phyloP scores from a whole-genome alignment of 1,140 invertebrate genomes.

The Bombus superbus region DNA sequence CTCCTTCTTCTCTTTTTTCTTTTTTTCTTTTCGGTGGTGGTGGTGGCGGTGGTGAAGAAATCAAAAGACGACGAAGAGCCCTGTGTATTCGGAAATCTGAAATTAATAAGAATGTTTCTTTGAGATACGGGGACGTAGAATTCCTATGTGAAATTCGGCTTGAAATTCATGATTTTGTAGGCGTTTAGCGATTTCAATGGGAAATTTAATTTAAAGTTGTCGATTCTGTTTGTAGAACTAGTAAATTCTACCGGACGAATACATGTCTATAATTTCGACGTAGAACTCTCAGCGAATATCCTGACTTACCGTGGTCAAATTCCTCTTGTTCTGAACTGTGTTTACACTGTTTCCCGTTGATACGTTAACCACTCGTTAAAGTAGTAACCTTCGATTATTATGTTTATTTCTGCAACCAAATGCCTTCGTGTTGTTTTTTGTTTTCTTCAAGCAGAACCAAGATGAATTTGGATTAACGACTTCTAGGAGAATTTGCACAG shows the following conservation, averaged over 20 bases:
- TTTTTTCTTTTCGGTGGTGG: no score
- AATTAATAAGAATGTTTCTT: no score
- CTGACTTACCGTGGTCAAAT: neutral
- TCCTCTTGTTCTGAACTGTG: neutral
- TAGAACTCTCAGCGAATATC: neutral
- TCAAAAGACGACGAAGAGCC: neutral
- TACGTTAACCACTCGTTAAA: neutral
- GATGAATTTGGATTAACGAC: no score
- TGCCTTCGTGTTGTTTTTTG: neutral
- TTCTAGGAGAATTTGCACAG: neutral
- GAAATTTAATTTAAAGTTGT: slow-evolving; percentile 16
- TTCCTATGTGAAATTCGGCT: neutral
- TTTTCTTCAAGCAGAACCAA: no score
- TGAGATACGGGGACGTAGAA: neutral
- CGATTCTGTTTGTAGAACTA: neutral
- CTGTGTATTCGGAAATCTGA: neutral
- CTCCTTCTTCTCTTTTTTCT: neutral
- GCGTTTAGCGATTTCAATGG: neutral
- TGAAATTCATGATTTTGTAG: neutral
- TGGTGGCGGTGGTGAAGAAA: neutral
- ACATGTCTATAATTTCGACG: neutral
- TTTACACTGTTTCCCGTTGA: neutral
- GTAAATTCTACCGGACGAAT: neutral
- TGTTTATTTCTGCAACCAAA: neutral
- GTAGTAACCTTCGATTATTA: neutral